Conservation (phyloP, 2,113 vertebrate genomes). For the Sminthopsis crassicaudata region DNA sequence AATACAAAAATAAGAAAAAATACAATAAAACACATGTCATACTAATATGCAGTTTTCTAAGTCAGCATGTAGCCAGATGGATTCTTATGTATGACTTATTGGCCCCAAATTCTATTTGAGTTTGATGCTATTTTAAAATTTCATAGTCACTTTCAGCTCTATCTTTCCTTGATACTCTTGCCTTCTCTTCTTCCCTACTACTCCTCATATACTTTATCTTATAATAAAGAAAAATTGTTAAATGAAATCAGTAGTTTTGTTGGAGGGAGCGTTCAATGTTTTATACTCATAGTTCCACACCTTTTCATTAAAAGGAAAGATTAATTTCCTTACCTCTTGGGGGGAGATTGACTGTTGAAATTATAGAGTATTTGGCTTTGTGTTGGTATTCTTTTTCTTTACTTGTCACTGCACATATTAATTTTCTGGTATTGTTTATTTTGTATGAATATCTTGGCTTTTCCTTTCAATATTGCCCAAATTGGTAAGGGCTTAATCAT, state of each 20-base stretch:
- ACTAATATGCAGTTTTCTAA: not conserved
- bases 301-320: not conserved
- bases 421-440: not conserved
- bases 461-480: not conserved
- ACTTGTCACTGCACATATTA: not conserved
- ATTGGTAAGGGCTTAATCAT: not conserved
- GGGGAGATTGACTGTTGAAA: not conserved
- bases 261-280: not conserved
- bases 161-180: not conserved
- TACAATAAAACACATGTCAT: not conserved
- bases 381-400: not conserved
- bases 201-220: not conserved
- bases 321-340: not conserved
- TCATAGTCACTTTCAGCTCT: not conserved
- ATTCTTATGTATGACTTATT: not conserved
- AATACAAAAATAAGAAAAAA: not conserved
- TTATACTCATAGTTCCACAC: not conserved
- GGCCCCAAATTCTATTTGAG: not conserved
- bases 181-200: not conserved
- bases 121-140: not conserved
- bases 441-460: not conserved
- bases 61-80: not conserved
- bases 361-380: not conserved
- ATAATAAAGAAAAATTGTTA: not conserved
- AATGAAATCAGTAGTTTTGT: not conserved